These are phyloP conservation scores for Epinephelus lanceolatus DNA, from an alignment of 2,113 vertebrate genomes.

Conservation along the genomic window DNA sequence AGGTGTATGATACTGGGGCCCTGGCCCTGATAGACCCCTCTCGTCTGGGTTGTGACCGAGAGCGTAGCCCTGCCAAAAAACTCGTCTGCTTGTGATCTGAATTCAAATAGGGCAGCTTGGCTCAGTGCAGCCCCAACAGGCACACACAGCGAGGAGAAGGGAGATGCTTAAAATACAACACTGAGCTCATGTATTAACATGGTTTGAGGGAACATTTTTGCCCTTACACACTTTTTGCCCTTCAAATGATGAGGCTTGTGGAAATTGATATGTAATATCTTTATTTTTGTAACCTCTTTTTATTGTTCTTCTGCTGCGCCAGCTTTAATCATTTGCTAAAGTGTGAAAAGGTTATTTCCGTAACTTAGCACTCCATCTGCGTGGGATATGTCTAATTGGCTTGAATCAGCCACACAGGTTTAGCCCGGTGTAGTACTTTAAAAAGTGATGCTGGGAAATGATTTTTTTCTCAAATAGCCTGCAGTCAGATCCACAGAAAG, in stretches of 20 bases:
- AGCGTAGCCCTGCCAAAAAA: slow-evolving; percentile 58
- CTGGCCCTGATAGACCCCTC: slow-evolving; percentile 60
- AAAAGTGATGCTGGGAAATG: slow-evolving; percentile 61
- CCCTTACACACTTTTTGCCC: not conserved
- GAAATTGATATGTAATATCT: not conserved
- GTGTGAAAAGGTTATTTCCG: slow-evolving; percentile 41
- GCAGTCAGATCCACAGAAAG: slow-evolving; percentile 59
- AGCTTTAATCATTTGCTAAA: slow-evolving; percentile 38
- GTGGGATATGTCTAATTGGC: slow-evolving; percentile 54
- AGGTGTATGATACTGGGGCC: slow-evolving; percentile 41
- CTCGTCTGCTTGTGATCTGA: slow-evolving; percentile 63
- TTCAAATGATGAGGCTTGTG: not conserved
- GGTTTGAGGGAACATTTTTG: slow-evolving; percentile 4
- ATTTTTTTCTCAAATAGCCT: slow-evolving; percentile 58
- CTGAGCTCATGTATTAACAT: not conserved
- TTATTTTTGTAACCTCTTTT: slow-evolving; percentile 12
- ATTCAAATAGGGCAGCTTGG: slow-evolving; percentile 64
- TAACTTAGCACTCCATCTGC: slow-evolving; percentile 17
- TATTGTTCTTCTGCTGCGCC: slow-evolving; percentile 13
- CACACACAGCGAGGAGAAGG: slow-evolving; percentile 9
- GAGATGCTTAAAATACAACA: slow-evolving; percentile 40
- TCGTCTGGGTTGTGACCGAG: slow-evolving; percentile 57
- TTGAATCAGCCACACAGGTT: slow-evolving; percentile 43
- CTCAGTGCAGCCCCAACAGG: slow-evolving; percentile 39
- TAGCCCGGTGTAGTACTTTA: slow-evolving; percentile 37